These are phyloP conservation scores for Carollia perspicillata DNA, from an alignment of 2,113 vertebrate species.

Conservation along the genomic window DNA sequence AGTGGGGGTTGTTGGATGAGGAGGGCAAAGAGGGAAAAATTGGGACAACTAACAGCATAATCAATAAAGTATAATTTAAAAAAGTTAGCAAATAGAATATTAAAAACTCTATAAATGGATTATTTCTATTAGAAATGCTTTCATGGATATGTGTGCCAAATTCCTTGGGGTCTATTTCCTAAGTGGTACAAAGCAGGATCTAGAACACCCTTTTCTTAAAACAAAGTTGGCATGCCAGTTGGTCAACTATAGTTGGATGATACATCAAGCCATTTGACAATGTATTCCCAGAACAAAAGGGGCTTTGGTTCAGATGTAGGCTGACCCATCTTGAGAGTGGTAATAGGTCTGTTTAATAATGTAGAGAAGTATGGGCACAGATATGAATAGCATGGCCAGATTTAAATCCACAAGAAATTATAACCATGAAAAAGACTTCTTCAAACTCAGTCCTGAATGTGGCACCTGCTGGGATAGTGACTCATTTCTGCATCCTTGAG, in stretches of 20 bases:
- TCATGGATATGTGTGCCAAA: background rate
- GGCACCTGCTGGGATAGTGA: background rate
- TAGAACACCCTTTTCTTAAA: background rate
- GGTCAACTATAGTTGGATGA: background rate
- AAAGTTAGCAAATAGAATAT: no score
- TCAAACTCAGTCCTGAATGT: background rate
- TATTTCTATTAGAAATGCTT: constrained; percentile 21
- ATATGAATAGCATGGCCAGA: background rate
- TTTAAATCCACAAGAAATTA: constrained; percentile 24
- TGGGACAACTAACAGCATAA: no score
- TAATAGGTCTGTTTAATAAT: background rate
- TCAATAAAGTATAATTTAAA: no score
- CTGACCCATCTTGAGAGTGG: background rate
- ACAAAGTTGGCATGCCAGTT: background rate
- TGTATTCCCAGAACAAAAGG: constrained; percentile 7
- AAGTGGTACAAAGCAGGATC: background rate
- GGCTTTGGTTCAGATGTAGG: background rate
- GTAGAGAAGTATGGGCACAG: constrained; percentile 1
- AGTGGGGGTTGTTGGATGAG: no score
- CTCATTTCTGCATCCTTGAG: background rate
- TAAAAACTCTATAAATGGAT: background rate
- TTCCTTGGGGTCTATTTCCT: background rate
- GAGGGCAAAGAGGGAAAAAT: no score
- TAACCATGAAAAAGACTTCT: constrained; percentile 14
- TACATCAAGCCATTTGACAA: background rate